Evolutionary conservation across 2,888 invertebrate species (phyloP).

Genomic region (Amphimallon solstitiale): DNA sequence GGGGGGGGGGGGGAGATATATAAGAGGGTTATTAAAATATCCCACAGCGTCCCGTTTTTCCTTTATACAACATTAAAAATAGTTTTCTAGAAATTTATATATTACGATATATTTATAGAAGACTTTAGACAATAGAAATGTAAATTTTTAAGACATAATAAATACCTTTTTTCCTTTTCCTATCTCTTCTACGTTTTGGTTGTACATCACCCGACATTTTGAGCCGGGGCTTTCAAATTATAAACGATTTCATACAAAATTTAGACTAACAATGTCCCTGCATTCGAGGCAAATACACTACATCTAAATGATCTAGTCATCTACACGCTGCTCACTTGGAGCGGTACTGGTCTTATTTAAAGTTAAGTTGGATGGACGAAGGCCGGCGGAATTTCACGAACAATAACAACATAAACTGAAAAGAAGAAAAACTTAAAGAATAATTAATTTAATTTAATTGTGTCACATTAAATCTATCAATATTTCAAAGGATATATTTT

Average conservation of each 20-base stretch:
- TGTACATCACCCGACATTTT: constrained; percentile 89
- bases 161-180: constrained; percentile 83
- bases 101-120: constrained; percentile 9
- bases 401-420: constrained; percentile 13
- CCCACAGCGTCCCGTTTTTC: no score
- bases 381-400: neutral
- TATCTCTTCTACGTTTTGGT: constrained; percentile 87
- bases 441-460: neutral
- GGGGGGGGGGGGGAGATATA: neutral
- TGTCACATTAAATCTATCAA: no score
- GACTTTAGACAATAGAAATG: neutral
- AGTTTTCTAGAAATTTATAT: constrained; percentile 14
- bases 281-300: constrained; percentile 6
- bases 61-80: constrained; percentile 30
- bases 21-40: neutral
- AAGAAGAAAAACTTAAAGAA: neutral
- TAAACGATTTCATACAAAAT: constrained; percentile 39
- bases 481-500: no score
- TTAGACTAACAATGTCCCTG: neutral
- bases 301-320: no score
- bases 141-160: constrained; percentile 14
- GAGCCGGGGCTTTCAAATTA: constrained; percentile 49
- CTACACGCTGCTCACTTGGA: constrained; percentile 1
- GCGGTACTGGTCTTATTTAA: constrained; percentile 26
- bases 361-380: constrained; percentile 16